Percentiles rank a stretch among this genome's conserved stretches.
These are phyloP conservation scores for Phymanthus crucifer DNA, from an alignment of 92 coral and sea anemone species.

Conservation along the genomic window DNA sequence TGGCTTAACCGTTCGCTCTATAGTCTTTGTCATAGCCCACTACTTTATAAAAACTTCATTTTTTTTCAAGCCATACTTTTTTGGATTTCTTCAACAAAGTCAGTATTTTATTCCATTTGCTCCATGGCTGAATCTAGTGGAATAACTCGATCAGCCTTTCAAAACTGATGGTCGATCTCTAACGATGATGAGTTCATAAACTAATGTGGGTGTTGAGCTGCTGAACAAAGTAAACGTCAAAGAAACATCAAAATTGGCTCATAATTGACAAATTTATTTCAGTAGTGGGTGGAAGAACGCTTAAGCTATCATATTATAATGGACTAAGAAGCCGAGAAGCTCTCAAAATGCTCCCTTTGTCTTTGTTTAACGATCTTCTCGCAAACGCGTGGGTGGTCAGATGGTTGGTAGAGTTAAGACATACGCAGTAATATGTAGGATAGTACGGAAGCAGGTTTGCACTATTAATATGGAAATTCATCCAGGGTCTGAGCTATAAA, in stretches of 20 bases:
- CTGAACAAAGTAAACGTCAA: constrained; percentile 11
- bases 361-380: neutral
- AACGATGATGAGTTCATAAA: neutral
- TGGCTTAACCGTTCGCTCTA: too few relatives aligned
- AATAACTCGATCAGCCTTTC: neutral
- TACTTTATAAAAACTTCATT: too few relatives aligned
- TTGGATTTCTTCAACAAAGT: neutral
- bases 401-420: neutral
- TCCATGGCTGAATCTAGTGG: neutral
- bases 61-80: too few relatives aligned
- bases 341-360: neutral
- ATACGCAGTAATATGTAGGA: neutral
- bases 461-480: neutral
- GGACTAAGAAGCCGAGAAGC: neutral
- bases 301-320: neutral
- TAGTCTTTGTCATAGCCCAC: neutral
- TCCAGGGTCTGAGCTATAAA: neutral
- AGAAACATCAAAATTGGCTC: neutral
- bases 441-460: neutral
- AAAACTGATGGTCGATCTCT: neutral
- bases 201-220: neutral
- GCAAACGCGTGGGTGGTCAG: constrained; percentile 10
- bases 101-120: neutral
- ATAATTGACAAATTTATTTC: neutral
- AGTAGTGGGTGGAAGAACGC: neutral